A percentile compares a stretch with the other conserved stretches of the same genome.
Evolutionary conservation across 2,888 invertebrate species (phyloP).

Genomic region (Furcula furcula): DNA sequence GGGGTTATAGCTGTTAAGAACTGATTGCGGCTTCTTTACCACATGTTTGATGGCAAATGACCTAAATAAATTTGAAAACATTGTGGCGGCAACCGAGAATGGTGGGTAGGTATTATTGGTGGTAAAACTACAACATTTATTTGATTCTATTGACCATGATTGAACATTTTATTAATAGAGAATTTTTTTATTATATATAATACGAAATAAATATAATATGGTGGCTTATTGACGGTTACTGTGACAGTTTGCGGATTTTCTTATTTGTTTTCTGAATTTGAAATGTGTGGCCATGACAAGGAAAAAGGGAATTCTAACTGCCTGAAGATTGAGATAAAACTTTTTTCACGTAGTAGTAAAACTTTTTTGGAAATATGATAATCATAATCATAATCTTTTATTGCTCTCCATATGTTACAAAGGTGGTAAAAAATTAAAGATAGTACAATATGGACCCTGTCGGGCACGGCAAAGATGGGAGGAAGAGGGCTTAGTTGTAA

Average conservation of each 20-base stretch:
- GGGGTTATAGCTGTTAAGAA: slow-evolving; percentile 23
- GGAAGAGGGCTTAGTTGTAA: too few species aligned
- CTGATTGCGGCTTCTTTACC: slow-evolving; percentile 23
- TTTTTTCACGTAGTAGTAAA: too few species aligned
- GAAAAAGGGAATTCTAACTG: too few species aligned
- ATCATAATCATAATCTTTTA: too few species aligned
- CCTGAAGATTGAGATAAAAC: too few species aligned
- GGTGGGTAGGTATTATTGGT: slow-evolving; percentile 16
- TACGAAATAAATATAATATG: slow-evolving; percentile 27
- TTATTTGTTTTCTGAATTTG: slow-evolving; percentile 35
- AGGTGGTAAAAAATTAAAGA: too few species aligned
- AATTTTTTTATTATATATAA: too few species aligned
- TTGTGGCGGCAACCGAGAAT: slow-evolving; percentile 44
- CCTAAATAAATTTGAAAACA: slow-evolving; percentile 48
- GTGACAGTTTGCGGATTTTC: slow-evolving; percentile 24
- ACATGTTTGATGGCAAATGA: slow-evolving; percentile 29
- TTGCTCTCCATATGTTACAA: too few species aligned
- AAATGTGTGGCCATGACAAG: too few species aligned
- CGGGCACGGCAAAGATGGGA: too few species aligned
- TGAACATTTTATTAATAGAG: slow-evolving; percentile 28
- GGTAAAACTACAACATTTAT: slow-evolving; percentile 20
- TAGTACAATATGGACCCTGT: too few species aligned
- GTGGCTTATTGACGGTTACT: slow-evolving; percentile 47
- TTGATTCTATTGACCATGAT: slow-evolving; percentile 42
- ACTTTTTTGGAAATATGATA: too few species aligned